A percentile compares a stretch with the other conserved stretches of the same genome.
phyloP scores from a whole-genome alignment of 2,113 vertebrate species.

The Phyllopteryx taeniolatus region DNA sequence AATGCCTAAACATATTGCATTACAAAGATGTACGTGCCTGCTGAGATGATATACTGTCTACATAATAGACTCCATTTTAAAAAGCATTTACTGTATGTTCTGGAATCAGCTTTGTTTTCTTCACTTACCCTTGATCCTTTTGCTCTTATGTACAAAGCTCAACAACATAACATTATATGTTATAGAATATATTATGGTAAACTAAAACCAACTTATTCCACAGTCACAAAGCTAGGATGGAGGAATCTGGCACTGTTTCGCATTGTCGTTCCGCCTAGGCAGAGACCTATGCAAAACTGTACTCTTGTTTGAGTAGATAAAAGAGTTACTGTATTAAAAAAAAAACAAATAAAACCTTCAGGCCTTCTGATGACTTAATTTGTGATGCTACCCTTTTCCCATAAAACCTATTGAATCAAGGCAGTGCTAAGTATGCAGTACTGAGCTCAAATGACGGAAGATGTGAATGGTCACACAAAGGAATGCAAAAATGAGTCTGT shows the following conservation, averaged over 20 bases:
- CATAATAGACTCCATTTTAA: slow-evolving; percentile 1
- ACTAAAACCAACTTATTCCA: background rate
- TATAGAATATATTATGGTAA: background rate
- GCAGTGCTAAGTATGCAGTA: background rate
- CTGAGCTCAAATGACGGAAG: background rate
- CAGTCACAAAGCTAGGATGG: too few relatives aligned
- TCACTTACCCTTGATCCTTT: background rate
- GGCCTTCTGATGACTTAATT: too few relatives aligned
- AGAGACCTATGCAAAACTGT: too few relatives aligned
- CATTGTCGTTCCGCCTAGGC: background rate
- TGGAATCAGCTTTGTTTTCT: slow-evolving; percentile 6
- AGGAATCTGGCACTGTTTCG: too few relatives aligned
- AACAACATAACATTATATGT: background rate
- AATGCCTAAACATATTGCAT: slow-evolving; percentile 9
- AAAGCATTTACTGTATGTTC: slow-evolving; percentile 2
- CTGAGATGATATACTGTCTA: background rate
- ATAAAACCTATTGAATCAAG: background rate
- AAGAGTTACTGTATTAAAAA: background rate
- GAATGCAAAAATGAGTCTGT: background rate
- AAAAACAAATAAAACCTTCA: too few relatives aligned
- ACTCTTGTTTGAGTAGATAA: too few relatives aligned
- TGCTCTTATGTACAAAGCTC: background rate
- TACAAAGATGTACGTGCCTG: background rate
- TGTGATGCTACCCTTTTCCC: background rate
- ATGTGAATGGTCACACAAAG: background rate